Evolutionary conservation across 2,888 invertebrate species (phyloP), one percentile per base, ranked within the genome.

Genomic region (Drosophila incognita): DNA sequence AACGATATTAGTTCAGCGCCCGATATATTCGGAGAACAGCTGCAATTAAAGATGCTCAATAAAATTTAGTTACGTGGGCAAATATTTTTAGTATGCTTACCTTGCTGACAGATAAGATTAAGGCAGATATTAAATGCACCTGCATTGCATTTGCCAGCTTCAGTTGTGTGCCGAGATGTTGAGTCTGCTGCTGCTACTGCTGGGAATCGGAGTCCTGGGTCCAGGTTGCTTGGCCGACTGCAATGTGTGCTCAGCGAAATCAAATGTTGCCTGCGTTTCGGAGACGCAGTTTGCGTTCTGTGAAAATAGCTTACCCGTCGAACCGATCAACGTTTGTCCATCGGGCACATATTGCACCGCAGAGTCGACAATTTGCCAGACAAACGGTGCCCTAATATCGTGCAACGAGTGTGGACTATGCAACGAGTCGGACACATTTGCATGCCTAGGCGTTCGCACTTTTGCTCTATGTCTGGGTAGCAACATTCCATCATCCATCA

Each of bases 381-480:
- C 40, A 0, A n/a, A 48, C 29, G 2, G 0, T 0, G 5, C 36
- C 0, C 6, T 76, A 6, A 42, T 1, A 0, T 38, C 62, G 5
- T 78, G 77, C 15, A 24, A 4, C 4, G 42, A 48, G 0, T 89
- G 89, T 40, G 1, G 0, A 0, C 0, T 13, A 18, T 90, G 89
- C 73, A 77, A 75, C 59, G 35, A 3, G 0, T 36, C 15, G 1
- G 18, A n/a, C 0, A 69, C 21, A 5, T 84, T 83, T 40, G 89
- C 89, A 24, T 90, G 89, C 35, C 29, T 69, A 0, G 81, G 79
- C 0, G 73, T 76, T 0, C 62, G 74, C 10, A 76, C 65, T 1
- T 89, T 83, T 46, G 75, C 81, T 0, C 72, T 89, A 33, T 89
- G 89, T 33, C 59, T 89, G 31, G 87, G 85, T 27, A 21, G 1